Evolutionary conservation across 2,797 vertebrate genomes (phyloP), one percentile per base, ranked within the genome.

Genomic region (Petrocephalus schoutedeni): DNA sequence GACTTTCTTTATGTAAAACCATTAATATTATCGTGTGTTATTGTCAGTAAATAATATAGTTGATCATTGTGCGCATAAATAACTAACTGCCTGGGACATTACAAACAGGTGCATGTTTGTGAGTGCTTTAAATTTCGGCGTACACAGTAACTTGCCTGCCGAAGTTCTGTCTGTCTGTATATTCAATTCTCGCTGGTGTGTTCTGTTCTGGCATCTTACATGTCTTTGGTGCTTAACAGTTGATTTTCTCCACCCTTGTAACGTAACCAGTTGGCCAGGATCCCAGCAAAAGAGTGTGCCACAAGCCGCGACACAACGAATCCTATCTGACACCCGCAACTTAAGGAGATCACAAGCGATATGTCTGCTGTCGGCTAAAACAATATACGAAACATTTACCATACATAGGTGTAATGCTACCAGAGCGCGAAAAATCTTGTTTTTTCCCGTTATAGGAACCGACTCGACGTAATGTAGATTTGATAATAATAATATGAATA

Each of bases 61-160:
- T 84, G n/a, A 14, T 23, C 23, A 54, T 23, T 53, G 80, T 54
- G 80, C 45, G 67, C 67, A 71, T 71, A 12, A 32, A 71, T 28
- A 51, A 84, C 45, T 6, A 23, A 84, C 45, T 12, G 80, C n/a
- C 45, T 84, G 45, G 45, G 80, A 84, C 49, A 21, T 54, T 14
- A 84, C 45, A 23, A 84, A 51, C 80, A 84, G 49, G 45, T 53
- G 80, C 51, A 51, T 53, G 9, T 84, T 51, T 53, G n/a, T 54
- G 41, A 23, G 51, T 51, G 86, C 45, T 71, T 54, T 87, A 28
- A 21, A 28, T 87, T 87, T 67, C 57, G 58, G 86, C 59, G 77
- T 12, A 82, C n/a, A 9, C 45, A 10, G 74, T 49, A 51, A 82
- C 77, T 51, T 82, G 77, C 49, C 7, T 51, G 45, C n/a, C 10